Evolutionary conservation across 2,113 vertebrate genomes (phyloP), one percentile per base, ranked within the genome.

Genomic region (Aptenodytes forsteri): DNA sequence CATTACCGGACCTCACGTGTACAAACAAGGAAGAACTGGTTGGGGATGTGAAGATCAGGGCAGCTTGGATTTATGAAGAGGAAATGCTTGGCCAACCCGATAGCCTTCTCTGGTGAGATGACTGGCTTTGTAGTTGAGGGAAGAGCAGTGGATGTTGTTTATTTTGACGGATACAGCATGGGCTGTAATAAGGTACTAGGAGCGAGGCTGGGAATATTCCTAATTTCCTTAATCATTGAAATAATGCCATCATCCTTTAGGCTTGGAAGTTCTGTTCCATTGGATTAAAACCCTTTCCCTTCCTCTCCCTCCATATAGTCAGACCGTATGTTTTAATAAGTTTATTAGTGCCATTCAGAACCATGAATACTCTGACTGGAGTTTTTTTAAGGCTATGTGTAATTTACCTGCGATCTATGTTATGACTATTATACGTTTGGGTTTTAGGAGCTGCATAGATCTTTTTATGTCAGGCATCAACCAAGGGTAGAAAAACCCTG

Each of bases 1-100:
- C 2, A 2, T 32, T n/a, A 0, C 44, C 22, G 70, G 15, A 26
- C 40, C 55, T 70, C 5, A 3, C 0, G 0, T 0, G 1, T 34
- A 50, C 19, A 20, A 80, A 6, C 19, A 20, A 25, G 50, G 69
- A 27, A 40, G 70, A 88, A 3, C 62, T 38, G 22, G 0, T n/a
- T 58, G 8, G 29, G 27, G 30, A 15, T 72, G 44, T 29, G 38
- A 46, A 66, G 56, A 16, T 5, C 4, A 2, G 65, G 32, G 27
- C 52, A 59, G 34, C 19, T 11, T 65, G 52, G 29, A 38, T 72
- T 59, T 66, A 14, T 38, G 23, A 59, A 58, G 23, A 58, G 6
- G 12, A 58, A 44, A 9, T 72, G 12, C 44, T 58, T 65, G 73
- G 38, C 32, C 25, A 21, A 8, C 20, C 44, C 44, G 50, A 21